A percentile compares a stretch with the other conserved stretches of the same genome.
These are phyloP conservation scores for Aromia moschata DNA, from an alignment of 2,888 invertebrate genomes.

Conservation along the genomic window DNA sequence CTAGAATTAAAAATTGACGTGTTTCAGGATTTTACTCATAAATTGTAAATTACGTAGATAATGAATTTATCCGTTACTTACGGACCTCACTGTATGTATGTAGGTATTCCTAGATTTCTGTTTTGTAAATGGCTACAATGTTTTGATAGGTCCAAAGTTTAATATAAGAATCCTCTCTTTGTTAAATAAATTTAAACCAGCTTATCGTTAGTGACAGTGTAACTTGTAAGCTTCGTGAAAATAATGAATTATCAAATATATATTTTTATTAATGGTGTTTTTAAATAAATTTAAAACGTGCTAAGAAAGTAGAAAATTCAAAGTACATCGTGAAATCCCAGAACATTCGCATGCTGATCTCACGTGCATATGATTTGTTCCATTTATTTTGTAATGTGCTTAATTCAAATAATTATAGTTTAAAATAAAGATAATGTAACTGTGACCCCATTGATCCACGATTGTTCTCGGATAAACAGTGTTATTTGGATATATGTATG, in stretches of 20 bases:
- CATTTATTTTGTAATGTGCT: constrained; percentile 36
- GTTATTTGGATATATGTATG: constrained; percentile 32
- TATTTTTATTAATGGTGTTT: constrained; percentile 10
- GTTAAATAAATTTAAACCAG: no score
- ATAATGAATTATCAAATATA: constrained; percentile 5
- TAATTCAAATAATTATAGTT: constrained; percentile 32
- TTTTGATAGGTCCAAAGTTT: no score
- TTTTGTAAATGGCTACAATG: no score
- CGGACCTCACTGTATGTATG: no score
- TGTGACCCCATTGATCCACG: constrained; percentile 41
- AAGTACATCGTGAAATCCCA: constrained; percentile 6
- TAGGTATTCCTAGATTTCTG: no score
- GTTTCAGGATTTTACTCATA: no score
- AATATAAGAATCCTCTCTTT: no score
- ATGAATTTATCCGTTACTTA: no score
- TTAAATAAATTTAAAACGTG: constrained; percentile 2
- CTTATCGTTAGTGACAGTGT: no score
- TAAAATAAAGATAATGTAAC: constrained; percentile 39
- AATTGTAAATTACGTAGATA: no score
- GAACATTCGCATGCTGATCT: constrained; percentile 31
- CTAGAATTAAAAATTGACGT: no score
- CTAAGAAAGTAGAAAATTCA: background rate
- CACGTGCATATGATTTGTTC: constrained; percentile 39
- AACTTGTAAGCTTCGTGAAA: no score
- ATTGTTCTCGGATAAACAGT: constrained; percentile 45